Evolutionary conservation across 2,888 invertebrate genomes (phyloP).

Genomic region (Cotesia congregata): DNA sequence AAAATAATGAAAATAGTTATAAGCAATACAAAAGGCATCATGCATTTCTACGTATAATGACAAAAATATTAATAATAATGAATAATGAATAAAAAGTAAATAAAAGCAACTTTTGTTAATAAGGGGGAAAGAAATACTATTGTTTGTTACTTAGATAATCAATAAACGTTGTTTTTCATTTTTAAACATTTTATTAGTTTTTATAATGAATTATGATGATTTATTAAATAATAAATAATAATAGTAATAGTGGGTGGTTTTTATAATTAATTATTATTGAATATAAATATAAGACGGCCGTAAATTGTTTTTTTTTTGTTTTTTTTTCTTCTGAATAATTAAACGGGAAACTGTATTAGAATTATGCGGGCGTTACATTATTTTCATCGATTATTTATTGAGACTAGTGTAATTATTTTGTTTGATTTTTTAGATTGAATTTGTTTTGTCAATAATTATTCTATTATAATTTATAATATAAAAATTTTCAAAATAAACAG

Average conservation of each 20-base stretch:
- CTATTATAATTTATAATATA: no score
- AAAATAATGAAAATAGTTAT: constrained; percentile 39
- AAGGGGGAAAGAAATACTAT: constrained; percentile 63
- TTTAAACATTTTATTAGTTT: constrained; percentile 71
- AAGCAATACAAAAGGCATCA: constrained; percentile 27
- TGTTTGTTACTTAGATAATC: constrained; percentile 71
- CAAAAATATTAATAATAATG: constrained; percentile 41
- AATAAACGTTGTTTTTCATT: constrained; percentile 66
- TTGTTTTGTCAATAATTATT: no score
- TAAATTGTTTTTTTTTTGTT: not conserved
- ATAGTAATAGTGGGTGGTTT: constrained; percentile 26
- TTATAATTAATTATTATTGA: constrained; percentile 11
- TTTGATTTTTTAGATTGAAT: no score
- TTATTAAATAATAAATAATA: not conserved
- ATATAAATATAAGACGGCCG: not conserved
- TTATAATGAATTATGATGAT: constrained; percentile 49
- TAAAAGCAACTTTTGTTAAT: constrained; percentile 38
- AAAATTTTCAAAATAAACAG: no score
- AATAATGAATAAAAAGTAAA: constrained; percentile 37
- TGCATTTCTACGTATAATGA: not conserved
- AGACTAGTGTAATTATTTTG: no score
- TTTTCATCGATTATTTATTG: no score
- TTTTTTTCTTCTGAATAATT: not conserved
- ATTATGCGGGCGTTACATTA: no score
- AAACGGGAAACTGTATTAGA: no score